Conservation (phyloP, 2,888 invertebrate genomes). For the Tipula unca region DNA sequence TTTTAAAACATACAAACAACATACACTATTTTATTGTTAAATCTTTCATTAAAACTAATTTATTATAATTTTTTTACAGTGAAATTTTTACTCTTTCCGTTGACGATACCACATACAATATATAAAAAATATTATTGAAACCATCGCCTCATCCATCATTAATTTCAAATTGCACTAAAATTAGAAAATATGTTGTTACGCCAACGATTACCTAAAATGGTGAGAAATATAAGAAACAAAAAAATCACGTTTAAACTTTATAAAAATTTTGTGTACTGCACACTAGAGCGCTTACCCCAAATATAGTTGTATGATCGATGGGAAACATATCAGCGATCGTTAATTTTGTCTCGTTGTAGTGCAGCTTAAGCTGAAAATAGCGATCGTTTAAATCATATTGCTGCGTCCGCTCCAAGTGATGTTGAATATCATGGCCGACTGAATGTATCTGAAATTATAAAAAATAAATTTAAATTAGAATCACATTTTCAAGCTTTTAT, state of each 20-base stretch:
- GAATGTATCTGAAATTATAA: background rate
- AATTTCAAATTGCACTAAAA: background rate
- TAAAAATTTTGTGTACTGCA: background rate
- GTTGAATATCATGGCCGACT: background rate
- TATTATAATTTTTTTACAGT: too few species aligned
- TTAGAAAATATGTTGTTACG: background rate
- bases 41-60: too few species aligned
- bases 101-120: too few species aligned
- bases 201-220: background rate
- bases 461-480: too few species aligned
- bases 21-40: too few species aligned
- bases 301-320: background rate
- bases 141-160: too few species aligned
- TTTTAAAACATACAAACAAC: too few species aligned
- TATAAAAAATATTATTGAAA: too few species aligned
- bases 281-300: background rate
- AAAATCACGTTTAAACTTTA: too few species aligned
- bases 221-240: background rate
- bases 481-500: too few species aligned
- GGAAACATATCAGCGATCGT: background rate
- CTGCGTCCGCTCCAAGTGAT: background rate
- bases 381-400: background rate
- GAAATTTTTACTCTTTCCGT: too few species aligned
- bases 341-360: background rate
- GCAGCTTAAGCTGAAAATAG: background rate